Evolutionary conservation across 2,797 vertebrate genomes (phyloP).

Genomic region (Rhinella marina): DNA sequence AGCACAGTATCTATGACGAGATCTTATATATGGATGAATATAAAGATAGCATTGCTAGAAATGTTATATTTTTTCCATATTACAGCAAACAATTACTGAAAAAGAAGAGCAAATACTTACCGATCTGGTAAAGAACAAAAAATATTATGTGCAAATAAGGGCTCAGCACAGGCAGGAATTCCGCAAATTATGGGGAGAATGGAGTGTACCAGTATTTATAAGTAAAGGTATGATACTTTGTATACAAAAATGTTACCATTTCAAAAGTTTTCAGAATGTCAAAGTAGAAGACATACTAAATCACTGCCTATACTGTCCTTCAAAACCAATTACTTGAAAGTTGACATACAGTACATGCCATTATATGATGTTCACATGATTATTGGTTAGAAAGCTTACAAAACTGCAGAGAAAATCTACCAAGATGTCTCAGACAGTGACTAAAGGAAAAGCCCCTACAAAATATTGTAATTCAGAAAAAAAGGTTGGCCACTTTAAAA

Average conservation of each 20-base stretch:
- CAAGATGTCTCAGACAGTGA: not conserved
- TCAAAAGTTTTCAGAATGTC: not conserved
- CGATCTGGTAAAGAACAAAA: constrained; percentile 60
- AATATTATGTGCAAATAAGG: constrained; percentile 66
- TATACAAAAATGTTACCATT: not conserved
- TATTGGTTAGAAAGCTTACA: not conserved
- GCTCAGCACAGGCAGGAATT: constrained; percentile 62
- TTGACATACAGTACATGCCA: not conserved
- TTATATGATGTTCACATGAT: not conserved
- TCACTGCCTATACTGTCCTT: not conserved
- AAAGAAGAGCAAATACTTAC: constrained; percentile 56
- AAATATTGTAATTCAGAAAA: too few relatives aligned
- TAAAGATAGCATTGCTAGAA: not conserved
- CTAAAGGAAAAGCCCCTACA: too few relatives aligned
- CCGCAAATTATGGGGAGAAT: constrained; percentile 72
- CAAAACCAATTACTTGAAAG: not conserved
- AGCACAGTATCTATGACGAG: not conserved
- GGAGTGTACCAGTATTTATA: constrained; percentile 68
- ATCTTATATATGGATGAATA: not conserved
- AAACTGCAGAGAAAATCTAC: not conserved
- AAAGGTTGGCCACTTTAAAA: too few relatives aligned
- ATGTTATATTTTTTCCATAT: not conserved
- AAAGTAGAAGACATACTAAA: not conserved
- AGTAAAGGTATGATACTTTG: constrained; percentile 58
- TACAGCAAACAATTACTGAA: not conserved